Conservation (phyloP, 2,888 invertebrate species). For the Diplazon laetatorius region DNA sequence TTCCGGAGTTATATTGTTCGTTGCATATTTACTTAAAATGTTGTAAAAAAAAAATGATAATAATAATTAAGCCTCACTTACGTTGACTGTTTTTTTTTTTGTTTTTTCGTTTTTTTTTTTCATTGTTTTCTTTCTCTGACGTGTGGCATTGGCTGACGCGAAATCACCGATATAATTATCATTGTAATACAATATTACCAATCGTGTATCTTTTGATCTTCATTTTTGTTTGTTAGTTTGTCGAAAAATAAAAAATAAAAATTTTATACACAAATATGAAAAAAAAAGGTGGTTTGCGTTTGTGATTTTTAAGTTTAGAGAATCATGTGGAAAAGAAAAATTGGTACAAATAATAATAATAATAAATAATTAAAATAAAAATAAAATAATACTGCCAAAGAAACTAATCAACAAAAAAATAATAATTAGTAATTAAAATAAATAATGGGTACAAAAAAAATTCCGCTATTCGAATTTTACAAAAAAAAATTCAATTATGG, state of each 20-base stretch:
- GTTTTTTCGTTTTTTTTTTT: conserved; percentile 47
- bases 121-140: conserved; percentile 41
- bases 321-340: too few relatives aligned
- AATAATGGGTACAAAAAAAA: too few relatives aligned
- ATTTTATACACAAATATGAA: conserved; percentile 59
- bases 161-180: conserved; percentile 41
- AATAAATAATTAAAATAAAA: too few relatives aligned
- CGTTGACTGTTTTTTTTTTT: conserved; percentile 41
- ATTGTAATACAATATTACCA: conserved; percentile 37
- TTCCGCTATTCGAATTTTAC: too few relatives aligned
- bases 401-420: too few relatives aligned
- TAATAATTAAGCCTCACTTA: conserved; percentile 39
- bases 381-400: too few relatives aligned
- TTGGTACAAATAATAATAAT: too few relatives aligned
- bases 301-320: too few relatives aligned
- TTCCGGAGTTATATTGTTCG: conserved; percentile 38
- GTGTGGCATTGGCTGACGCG: conserved; percentile 28
- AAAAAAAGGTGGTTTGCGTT: too few relatives aligned
- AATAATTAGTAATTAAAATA: too few relatives aligned
- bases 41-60: conserved; percentile 43
- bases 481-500: too few relatives aligned
- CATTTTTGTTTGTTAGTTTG: conserved; percentile 41
- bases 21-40: conserved; percentile 38
- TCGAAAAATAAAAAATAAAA: conserved; percentile 32
- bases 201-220: conserved; percentile 43